Evolutionary conservation across 2,888 invertebrate genomes (phyloP), one percentile per base, ranked within the genome.

Genomic region (Hybos culiciformis): DNA sequence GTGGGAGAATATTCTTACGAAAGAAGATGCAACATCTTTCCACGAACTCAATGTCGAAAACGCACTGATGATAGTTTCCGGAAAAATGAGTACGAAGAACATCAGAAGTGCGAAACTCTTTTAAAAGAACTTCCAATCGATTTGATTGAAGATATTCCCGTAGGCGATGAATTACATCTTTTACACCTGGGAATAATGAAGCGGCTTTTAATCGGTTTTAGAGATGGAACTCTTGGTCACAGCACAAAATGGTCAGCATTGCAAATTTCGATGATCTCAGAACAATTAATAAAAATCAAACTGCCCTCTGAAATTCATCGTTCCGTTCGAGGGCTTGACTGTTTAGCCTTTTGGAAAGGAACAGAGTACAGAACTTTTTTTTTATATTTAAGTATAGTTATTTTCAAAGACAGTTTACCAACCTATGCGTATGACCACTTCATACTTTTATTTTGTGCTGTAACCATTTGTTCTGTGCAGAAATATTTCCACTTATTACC

Each of bases 141-240:
- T 44, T 53, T 53, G 53, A 38, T 54, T 8, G 37, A 50, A 42
- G 50, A 49, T 39, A 51, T 54, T 45, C 47, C 49, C n/a, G 47
- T 51, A 8, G 50, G 43, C 8, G 52, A 54, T 42, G 48, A 47
- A 6, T 39, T 54, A 11, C 51, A 54, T 46, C 33, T 50, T 20
- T 39, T 52, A 9, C 49, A 53, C 43, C 48, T 52, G 33, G 51
- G 51, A 32, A 23, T 48, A 33, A 41, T 43, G 46, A 48, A n/a
- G n/a, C n/a, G n/a, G n/a, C n/a, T n/a, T 43, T 44, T 50, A 42
- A 37, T 42, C 41, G 48, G 48, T 32, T 51, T 50, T 50, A 40
- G 43, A 17, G 34, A 46, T 34, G 51, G 42, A 37, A 44, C 44
- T 47, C 49, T 48, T 42, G 46, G 49, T 48, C 46, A n/a, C n/a